These are phyloP conservation scores for Disparrhopalites patrizii DNA, from an alignment of 2,888 invertebrate species.

Conservation along the genomic window DNA sequence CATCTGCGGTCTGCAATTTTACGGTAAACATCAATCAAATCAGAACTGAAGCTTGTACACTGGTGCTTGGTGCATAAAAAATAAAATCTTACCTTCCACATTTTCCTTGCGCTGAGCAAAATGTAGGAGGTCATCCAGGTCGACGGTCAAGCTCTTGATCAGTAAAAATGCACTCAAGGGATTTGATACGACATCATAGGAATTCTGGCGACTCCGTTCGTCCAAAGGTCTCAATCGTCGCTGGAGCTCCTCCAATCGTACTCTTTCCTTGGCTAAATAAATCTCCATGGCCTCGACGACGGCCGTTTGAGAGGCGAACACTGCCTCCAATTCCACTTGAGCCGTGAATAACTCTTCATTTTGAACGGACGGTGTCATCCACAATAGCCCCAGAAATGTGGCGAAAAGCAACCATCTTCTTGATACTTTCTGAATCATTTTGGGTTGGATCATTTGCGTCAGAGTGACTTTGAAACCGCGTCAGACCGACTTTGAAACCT, in stretches of 20 bases:
- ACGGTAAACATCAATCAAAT: no score
- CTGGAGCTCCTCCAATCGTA: conserved; percentile 59
- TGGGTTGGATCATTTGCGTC: no score
- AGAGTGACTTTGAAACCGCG: no score
- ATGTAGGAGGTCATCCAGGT: conserved; percentile 68
- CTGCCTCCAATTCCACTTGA: conserved; percentile 85
- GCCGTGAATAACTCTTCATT: conserved; percentile 81
- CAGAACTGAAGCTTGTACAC: no score
- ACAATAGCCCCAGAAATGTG: no score
- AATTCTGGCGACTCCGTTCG: conserved; percentile 76
- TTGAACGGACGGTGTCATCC: no score
- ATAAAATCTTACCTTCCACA: conserved; percentile 52
- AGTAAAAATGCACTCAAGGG: conserved; percentile 93
- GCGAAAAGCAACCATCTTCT: no score
- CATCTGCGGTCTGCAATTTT: no score
- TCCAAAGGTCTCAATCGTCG: conserved; percentile 54
- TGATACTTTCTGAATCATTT: no score
- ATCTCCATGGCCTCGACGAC: conserved; percentile 79
- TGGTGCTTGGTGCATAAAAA: no score
- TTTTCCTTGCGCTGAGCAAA: conserved; percentile 27
- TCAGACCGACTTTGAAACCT: no score
- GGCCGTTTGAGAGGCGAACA: conserved; percentile 83
- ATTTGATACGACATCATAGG: conserved; percentile 77
- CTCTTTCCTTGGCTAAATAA: conserved; percentile 79
- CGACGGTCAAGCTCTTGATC: conserved; percentile 87